A percentile compares a stretch with the other conserved stretches of the same genome.
Conservation (phyloP, 2,888 invertebrate species). For the Pecten maximus region DNA sequence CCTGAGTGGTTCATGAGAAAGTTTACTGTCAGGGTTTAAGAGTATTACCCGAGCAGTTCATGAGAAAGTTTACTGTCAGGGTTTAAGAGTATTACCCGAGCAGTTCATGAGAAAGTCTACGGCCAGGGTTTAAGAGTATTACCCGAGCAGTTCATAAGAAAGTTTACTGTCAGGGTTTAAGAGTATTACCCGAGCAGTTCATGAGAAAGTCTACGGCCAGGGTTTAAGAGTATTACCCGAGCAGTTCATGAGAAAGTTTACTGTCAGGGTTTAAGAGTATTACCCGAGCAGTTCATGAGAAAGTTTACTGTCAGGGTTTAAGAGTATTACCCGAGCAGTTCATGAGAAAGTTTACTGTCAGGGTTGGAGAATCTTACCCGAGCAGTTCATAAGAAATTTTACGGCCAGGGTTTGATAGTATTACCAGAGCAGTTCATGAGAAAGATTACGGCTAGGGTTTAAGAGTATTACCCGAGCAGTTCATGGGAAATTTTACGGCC, state of each 20-base stretch:
- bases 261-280: too few relatives aligned
- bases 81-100: too few relatives aligned
- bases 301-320: conserved; percentile 87
- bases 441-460: background rate
- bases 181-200: too few relatives aligned
- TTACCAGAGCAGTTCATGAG: background rate
- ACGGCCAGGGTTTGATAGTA: background rate
- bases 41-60: conserved; percentile 88
- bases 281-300: conserved; percentile 96
- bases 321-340: conserved; percentile 77
- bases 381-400: background rate
- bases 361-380: background rate
- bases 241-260: too few relatives aligned
- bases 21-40: conserved; percentile 79
- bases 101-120: too few relatives aligned
- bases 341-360: conserved; percentile 46
- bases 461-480: conserved; percentile 88
- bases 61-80: too few relatives aligned
- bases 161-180: too few relatives aligned
- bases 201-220: too few relatives aligned
- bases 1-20: background rate
- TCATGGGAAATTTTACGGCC: background rate
- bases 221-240: background rate
- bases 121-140: too few relatives aligned
- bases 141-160: too few relatives aligned